Percentiles rank a stretch among this genome's conserved stretches.
Evolutionary conservation across 1,140 invertebrate species (phyloP).

Genomic region (Ptiloglossa arizonensis): DNA sequence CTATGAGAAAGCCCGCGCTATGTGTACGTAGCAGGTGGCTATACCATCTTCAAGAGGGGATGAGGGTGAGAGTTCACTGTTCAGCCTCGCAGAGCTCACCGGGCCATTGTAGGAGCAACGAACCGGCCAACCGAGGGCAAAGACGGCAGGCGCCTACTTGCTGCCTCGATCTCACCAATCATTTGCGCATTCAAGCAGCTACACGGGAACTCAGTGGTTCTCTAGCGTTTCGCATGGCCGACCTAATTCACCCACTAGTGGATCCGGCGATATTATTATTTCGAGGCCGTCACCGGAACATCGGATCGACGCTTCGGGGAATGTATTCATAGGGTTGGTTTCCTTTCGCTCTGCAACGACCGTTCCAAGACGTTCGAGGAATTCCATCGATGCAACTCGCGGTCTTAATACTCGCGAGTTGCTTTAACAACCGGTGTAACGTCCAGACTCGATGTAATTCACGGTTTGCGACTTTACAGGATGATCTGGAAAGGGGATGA

Average conservation of each 20-base stretch:
- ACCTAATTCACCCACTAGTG: constrained; percentile 59
- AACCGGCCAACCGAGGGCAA: constrained; percentile 58
- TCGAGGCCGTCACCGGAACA: constrained; percentile 62
- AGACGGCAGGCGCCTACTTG: constrained; percentile 62
- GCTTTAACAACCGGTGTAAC: not conserved
- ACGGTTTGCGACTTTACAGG: not conserved
- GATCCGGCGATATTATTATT: constrained; percentile 68
- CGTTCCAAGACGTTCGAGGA: not conserved
- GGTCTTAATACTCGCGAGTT: not conserved
- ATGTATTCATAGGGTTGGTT: constrained; percentile 60
- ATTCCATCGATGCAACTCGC: not conserved
- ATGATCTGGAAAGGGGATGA: not conserved
- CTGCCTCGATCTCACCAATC: constrained; percentile 63
- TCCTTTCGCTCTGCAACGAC: constrained; percentile 26
- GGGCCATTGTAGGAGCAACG: constrained; percentile 63
- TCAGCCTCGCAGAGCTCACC: constrained; percentile 51
- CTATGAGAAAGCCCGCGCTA: not conserved
- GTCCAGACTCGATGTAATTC: not conserved
- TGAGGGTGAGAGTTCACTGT: constrained; percentile 36
- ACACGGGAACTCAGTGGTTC: constrained; percentile 58
- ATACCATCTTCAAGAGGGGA: constrained; percentile 27
- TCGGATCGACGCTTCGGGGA: constrained; percentile 60
- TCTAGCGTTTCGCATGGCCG: constrained; percentile 62
- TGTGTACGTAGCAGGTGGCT: constrained; percentile 27
- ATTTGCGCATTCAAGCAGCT: constrained; percentile 66